These are phyloP conservation scores for Pterocles gutturalis DNA, from an alignment of 2,113 vertebrate genomes.

Conservation along the genomic window DNA sequence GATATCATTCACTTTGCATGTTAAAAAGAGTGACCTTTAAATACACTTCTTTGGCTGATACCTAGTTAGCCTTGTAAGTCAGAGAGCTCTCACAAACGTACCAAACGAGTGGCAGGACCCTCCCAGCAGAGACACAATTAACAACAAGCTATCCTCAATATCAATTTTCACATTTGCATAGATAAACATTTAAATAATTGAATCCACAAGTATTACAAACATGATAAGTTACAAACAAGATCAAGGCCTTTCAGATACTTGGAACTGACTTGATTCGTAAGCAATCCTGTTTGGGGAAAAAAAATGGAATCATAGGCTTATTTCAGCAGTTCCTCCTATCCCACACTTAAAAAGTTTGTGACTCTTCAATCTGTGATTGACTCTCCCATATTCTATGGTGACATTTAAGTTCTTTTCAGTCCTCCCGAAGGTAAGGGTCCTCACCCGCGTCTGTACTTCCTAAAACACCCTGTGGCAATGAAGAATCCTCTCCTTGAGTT, in stretches of 20 bases:
- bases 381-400: not conserved
- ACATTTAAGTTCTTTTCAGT: slow-evolving; percentile 54
- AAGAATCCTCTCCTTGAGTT: slow-evolving; percentile 38
- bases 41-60: slow-evolving; percentile 11
- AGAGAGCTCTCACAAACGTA: not conserved
- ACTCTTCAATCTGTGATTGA: not conserved
- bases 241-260: not conserved
- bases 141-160: not conserved
- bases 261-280: not conserved
- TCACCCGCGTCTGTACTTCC: slow-evolving; percentile 12
- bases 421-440: slow-evolving; percentile 83
- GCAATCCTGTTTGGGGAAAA: not conserved
- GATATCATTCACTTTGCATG: not conserved
- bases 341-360: not conserved
- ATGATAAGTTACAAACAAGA: not conserved
- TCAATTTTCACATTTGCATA: slow-evolving; percentile 57
- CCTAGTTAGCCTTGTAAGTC: not conserved
- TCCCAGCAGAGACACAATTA: slow-evolving; percentile 2
- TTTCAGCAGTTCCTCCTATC: not conserved
- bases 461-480: not conserved
- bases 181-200: slow-evolving; percentile 44
- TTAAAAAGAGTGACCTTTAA: slow-evolving; percentile 4
- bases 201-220: not conserved
- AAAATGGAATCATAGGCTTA: not conserved
- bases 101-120: not conserved